Evolutionary conservation across 2,797 vertebrate species (phyloP), one percentile per base, ranked within the genome.

Genomic region (Antennarius maculatus): DNA sequence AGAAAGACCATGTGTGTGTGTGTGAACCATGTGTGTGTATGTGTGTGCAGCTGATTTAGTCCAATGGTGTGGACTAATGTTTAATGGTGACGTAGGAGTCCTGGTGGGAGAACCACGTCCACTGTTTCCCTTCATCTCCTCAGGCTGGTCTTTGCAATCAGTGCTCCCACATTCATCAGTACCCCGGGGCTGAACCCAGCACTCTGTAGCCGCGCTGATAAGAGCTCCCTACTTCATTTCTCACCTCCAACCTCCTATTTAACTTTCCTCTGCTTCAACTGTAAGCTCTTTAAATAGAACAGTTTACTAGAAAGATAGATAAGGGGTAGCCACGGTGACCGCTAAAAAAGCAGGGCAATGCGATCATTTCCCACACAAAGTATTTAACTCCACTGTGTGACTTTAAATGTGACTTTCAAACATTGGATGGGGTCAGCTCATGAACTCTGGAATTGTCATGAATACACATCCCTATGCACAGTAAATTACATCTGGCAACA

Each of bases 181-280:
- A 66, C 49, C 81, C 67, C 1, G 1, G 28, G 63, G 76, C 63
- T 62, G 50, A 80, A 69, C 61, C 63, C 54, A 4, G 60, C 56
- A 57, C 77, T 60, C 55, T 73, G 76, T 64, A 54, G 54, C 62
- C 42, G 59, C 54, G 59, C 76, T 71, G 86, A 90, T 89, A 90
- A 89, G 80, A 83, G 76, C 67, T 72, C 53, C 29, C 61, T 37
- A 58, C 76, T 70, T 66, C 70, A 56, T 50, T 61, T 63, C 65
- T 77, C 63, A 67, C 72, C 82, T 75, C 61, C 66, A 63, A 76
- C 73, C 72, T 79, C 58, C 60, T 55, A 71, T 64, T 75, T 71
- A 71, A 85, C 60, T 77, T 64, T 63, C 56, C 71, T 54, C 49
- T 1, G 56, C 68, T 69, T 66, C 42, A 67, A 64, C 74, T 70